A percentile compares a stretch with the other conserved stretches of the same genome.
These are phyloP conservation scores for Drosophila lacteicornis DNA, from an alignment of 1,140 invertebrate species.

Conservation along the genomic window DNA sequence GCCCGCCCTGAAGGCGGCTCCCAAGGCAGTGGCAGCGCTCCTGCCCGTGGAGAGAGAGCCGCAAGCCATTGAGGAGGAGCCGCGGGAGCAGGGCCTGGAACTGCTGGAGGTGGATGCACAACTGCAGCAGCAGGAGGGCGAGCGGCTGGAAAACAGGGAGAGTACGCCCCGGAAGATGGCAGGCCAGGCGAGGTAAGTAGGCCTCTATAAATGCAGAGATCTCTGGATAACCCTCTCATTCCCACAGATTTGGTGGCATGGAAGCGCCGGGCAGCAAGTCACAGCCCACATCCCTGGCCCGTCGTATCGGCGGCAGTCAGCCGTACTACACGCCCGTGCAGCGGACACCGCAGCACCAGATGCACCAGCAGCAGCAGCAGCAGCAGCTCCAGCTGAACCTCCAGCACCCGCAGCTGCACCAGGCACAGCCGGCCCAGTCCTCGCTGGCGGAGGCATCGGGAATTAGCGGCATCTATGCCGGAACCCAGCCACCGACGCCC, in stretches of 20 bases:
- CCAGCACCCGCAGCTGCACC: slow-evolving; percentile 39
- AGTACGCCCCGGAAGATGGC: slow-evolving; percentile 31
- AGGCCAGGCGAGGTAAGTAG: slow-evolving; percentile 24
- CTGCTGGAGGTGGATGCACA: slow-evolving; percentile 12
- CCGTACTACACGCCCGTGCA: slow-evolving; percentile 71
- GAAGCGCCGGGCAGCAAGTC: slow-evolving; percentile 42
- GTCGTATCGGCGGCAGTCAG: slow-evolving; percentile 66
- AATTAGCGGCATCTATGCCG: slow-evolving; percentile 67
- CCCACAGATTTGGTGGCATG: slow-evolving; percentile 18
- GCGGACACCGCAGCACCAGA: slow-evolving; percentile 68
- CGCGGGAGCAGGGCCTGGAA: slow-evolving; percentile 44
- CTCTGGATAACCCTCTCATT: neutral
- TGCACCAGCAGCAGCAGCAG: slow-evolving; percentile 63
- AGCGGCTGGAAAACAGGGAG: slow-evolving; percentile 14
- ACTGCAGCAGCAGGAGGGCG: slow-evolving; percentile 6
- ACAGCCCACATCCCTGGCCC: slow-evolving; percentile 54
- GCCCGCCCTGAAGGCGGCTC: slow-evolving; percentile 75
- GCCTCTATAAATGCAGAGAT: no score
- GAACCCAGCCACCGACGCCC: slow-evolving; percentile 88
- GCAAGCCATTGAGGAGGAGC: slow-evolving; percentile 84
- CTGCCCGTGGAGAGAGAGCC: neutral
- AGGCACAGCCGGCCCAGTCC: slow-evolving; percentile 21
- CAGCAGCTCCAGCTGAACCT: slow-evolving; percentile 47
- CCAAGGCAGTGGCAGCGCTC: slow-evolving; percentile 39
- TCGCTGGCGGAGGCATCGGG: slow-evolving; percentile 74